A percentile compares a stretch with the other conserved stretches of the same genome.
These are phyloP conservation scores for Microtus oregoni DNA, from an alignment of 2,113 vertebrate genomes.

Conservation along the genomic window DNA sequence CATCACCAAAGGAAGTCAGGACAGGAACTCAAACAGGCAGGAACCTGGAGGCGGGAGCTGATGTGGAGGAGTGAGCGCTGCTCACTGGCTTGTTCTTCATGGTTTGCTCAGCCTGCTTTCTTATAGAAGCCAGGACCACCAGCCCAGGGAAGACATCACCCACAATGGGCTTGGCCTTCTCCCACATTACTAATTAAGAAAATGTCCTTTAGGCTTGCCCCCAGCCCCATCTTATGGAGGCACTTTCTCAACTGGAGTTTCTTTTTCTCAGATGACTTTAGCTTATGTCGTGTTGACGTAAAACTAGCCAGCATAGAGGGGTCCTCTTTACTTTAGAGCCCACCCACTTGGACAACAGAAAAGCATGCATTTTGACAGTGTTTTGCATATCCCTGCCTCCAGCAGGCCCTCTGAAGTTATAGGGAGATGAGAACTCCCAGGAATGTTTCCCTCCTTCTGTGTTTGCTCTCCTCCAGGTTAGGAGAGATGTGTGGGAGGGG, in stretches of 20 bases:
- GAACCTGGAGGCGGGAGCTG: background rate
- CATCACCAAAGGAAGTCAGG: background rate
- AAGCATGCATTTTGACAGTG: rapidly evolving
- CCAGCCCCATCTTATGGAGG: background rate
- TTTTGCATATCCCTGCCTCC: background rate
- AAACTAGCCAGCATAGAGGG: background rate
- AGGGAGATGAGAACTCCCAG: background rate
- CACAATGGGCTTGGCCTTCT: background rate
- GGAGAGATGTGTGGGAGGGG: background rate
- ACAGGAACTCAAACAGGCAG: background rate
- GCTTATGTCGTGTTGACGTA: background rate
- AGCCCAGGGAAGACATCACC: background rate
- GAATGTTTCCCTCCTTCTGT: background rate
- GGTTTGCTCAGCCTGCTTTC: background rate
- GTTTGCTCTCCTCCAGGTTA: background rate
- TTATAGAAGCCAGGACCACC: background rate
- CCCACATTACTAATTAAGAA: background rate
- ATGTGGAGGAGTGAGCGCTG: background rate
- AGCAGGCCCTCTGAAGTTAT: background rate
- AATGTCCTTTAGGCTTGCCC: background rate
- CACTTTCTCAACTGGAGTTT: background rate
- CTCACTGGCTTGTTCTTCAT: background rate
- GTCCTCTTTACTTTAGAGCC: background rate
- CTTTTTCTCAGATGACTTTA: background rate
- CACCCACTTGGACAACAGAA: background rate